phyloP scores from a whole-genome alignment of 2,113 vertebrate genomes.

The Corythornis madagascariensis region DNA sequence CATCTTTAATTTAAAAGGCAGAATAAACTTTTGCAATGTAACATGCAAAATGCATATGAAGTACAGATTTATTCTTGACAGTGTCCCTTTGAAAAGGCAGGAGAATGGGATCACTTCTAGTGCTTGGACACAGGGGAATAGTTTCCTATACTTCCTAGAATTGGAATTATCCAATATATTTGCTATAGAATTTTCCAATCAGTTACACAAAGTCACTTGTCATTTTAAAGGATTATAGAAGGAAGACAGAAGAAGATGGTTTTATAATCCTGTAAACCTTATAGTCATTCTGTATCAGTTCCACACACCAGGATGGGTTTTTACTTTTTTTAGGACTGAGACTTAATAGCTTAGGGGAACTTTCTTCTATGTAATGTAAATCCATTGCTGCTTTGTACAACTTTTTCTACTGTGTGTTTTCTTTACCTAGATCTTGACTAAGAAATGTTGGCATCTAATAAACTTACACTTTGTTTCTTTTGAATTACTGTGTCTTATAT shows the following conservation, averaged over 20 bases:
- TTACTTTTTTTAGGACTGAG: conserved; percentile 70
- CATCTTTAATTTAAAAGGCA: conserved; percentile 11
- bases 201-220: conserved; percentile 45
- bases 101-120: conserved; percentile 43
- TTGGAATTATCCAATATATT: conserved; percentile 23
- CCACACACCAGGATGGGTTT: conserved; percentile 60
- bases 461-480: conserved; percentile 78
- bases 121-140: neutral
- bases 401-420: conserved; percentile 75
- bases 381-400: conserved; percentile 76
- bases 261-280: conserved; percentile 66
- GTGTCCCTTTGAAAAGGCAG: conserved; percentile 44
- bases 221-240: conserved; percentile 55
- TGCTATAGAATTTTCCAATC: conserved; percentile 29
- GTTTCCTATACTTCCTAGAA: conserved; percentile 23
- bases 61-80: conserved; percentile 29
- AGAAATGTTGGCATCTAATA: conserved; percentile 77
- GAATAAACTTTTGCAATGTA: neutral
- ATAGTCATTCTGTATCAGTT: conserved; percentile 50
- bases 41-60: neutral
- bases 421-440: conserved; percentile 78
- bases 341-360: conserved; percentile 62
- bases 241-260: conserved; percentile 27
- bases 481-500: conserved; percentile 50
- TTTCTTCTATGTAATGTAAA: conserved; percentile 70